Conservation (phyloP, 2,888 invertebrate species). For the Leptinotarsa haldemani region DNA sequence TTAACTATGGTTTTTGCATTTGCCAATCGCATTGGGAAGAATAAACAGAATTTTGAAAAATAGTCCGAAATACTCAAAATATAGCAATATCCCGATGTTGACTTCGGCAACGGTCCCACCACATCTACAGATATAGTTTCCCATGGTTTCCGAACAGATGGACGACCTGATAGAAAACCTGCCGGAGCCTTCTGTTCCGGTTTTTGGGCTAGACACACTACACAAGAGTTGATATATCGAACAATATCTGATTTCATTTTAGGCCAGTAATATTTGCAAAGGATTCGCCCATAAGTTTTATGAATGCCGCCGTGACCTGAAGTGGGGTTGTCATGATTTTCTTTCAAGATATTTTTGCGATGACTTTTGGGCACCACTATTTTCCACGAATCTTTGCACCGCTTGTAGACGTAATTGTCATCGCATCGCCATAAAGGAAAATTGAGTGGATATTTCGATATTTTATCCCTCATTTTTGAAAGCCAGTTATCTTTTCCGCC, state of each 20-base stretch:
- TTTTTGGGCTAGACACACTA: slow-evolving; percentile 14
- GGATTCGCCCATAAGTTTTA: background rate
- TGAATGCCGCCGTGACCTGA: slow-evolving; percentile 19
- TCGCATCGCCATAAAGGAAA: slow-evolving; percentile 7
- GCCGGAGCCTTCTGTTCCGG: slow-evolving; percentile 20
- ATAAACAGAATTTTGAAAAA: slow-evolving; percentile 35
- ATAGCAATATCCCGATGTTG: slow-evolving; percentile 29
- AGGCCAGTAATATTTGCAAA: slow-evolving; percentile 32
- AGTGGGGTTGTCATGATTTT: slow-evolving; percentile 23
- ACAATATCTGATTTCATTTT: slow-evolving; percentile 15
- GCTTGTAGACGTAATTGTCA: background rate
- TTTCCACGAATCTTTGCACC: slow-evolving; percentile 23
- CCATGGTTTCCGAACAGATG: slow-evolving; percentile 33
- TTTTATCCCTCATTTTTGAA: slow-evolving; percentile 5
- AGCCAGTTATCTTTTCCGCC: slow-evolving; percentile 24
- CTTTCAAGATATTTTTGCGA: slow-evolving; percentile 3
- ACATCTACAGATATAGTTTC: slow-evolving; percentile 40
- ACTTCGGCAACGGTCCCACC: slow-evolving; percentile 39
- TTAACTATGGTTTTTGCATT: background rate
- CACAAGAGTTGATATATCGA: slow-evolving; percentile 2
- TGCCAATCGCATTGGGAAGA: background rate
- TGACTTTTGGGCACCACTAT: slow-evolving; percentile 3
- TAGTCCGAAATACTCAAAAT: slow-evolving; percentile 38
- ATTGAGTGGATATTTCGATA: background rate
- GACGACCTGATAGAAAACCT: slow-evolving; percentile 11